A percentile compares a stretch with the other conserved stretches of the same genome.
These are phyloP conservation scores for Poecilia latipinna DNA, from an alignment of 2,113 vertebrate species.

Conservation along the genomic window DNA sequence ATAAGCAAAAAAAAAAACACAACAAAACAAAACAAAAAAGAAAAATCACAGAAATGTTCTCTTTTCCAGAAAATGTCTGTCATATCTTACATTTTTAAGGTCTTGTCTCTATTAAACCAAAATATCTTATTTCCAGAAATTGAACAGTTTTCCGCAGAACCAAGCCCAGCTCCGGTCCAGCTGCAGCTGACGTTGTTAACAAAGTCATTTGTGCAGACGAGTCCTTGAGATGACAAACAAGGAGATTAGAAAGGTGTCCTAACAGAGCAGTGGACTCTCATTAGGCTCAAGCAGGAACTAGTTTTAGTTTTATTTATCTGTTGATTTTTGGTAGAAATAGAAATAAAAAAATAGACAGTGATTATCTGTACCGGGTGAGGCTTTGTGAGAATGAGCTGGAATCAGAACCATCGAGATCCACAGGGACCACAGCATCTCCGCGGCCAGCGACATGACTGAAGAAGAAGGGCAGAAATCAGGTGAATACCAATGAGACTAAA, in stretches of 20 bases:
- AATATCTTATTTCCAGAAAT: constrained; percentile 1
- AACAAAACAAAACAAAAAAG: neutral
- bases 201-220: constrained; percentile 69
- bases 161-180: constrained; percentile 24
- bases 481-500: neutral
- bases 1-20: neutral
- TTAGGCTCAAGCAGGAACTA: no score
- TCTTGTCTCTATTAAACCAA: fast-evolving
- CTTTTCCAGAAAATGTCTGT: neutral
- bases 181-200: constrained; percentile 65
- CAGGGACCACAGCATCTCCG: constrained; percentile 12
- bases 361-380: constrained; percentile 17
- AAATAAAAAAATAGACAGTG: no score
- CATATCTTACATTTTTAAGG: fast-evolving
- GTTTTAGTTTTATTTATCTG: no score
- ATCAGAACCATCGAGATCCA: constrained; percentile 30
- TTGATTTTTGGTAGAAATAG: no score
- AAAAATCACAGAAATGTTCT: neutral
- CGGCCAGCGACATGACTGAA: neutral
- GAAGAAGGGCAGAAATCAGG: neutral
- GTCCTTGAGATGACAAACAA: constrained; percentile 35
- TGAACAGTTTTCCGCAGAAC: constrained; percentile 35
- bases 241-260: neutral
- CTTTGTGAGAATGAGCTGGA: constrained; percentile 10
- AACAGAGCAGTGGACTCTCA: neutral